Evolutionary conservation across 2,113 vertebrate genomes (phyloP).

Genomic region (Neotoma lepida): DNA sequence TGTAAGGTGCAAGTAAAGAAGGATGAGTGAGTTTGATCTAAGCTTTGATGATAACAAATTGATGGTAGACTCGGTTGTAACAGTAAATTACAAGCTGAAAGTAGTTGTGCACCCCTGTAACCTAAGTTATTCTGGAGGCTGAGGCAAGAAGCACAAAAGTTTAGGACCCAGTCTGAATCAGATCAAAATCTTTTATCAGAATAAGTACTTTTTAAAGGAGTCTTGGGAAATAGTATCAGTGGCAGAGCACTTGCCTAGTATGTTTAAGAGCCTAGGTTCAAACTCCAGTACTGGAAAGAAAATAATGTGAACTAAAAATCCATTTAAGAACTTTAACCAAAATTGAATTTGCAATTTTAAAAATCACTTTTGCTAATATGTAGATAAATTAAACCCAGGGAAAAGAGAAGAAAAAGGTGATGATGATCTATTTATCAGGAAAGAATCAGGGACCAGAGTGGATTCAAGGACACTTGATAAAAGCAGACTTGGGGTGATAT

Average conservation of each 20-base stretch:
- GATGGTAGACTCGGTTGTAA: not conserved
- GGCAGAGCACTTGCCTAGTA: not conserved
- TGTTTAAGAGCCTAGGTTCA: not conserved
- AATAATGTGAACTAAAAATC: not conserved
- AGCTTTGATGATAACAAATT: not conserved
- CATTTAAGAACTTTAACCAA: slow-evolving; percentile 37
- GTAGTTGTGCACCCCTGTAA: not conserved
- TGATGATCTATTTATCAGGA: not conserved
- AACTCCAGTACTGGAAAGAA: not conserved
- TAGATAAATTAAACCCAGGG: not conserved
- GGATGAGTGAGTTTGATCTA: not conserved
- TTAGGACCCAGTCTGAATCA: not conserved
- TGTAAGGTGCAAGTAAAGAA: not conserved
- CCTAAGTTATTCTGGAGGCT: not conserved
- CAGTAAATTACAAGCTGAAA: not conserved
- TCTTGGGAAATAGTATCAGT: not conserved
- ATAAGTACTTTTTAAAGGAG: not conserved
- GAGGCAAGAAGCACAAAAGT: not conserved
- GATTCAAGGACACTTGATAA: not conserved
- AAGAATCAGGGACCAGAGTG: not conserved
- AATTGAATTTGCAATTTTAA: not conserved
- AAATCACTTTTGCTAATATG: slow-evolving; percentile 20
- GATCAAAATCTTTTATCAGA: not conserved
- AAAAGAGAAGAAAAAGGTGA: not conserved
- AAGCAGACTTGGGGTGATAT: not conserved